phyloP scores from a whole-genome alignment of 2,888 invertebrate genomes.

The Acanthosoma haemorrhoidale region DNA sequence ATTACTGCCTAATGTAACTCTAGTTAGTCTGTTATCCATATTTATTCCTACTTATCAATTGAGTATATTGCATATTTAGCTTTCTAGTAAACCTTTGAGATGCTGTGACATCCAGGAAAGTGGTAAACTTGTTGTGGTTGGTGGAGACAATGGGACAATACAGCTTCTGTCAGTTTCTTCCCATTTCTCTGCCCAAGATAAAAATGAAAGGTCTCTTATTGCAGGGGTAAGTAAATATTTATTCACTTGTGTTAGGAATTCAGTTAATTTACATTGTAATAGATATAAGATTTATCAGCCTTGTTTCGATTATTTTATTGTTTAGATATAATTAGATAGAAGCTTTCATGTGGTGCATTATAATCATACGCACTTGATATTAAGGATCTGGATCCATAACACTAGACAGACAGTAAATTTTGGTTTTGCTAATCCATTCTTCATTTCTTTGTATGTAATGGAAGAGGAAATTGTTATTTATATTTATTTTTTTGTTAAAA shows the following conservation, averaged over 20 bases:
- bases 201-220: conserved; percentile 25
- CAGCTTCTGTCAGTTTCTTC: conserved; percentile 30
- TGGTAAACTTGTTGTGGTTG: conserved; percentile 24
- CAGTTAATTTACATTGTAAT: no score
- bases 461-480: no score
- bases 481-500: no score
- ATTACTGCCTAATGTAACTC: conserved; percentile 23
- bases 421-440: no score
- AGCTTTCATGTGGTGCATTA: neutral
- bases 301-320: neutral
- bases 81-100: conserved; percentile 11
- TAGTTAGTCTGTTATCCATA: neutral
- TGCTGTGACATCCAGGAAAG: conserved; percentile 24
- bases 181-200: conserved; percentile 32
- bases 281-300: no score
- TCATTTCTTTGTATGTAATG: no score
- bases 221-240: conserved; percentile 14
- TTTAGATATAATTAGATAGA: neutral
- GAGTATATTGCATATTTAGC: neutral
- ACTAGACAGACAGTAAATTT: no score
- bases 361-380: no score
- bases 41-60: neutral
- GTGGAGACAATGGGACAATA: conserved; percentile 29
- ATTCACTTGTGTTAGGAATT: no score
- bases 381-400: no score